phyloP scores from a whole-genome alignment of 2,797 vertebrate genomes.

The Valencia hispanica region DNA sequence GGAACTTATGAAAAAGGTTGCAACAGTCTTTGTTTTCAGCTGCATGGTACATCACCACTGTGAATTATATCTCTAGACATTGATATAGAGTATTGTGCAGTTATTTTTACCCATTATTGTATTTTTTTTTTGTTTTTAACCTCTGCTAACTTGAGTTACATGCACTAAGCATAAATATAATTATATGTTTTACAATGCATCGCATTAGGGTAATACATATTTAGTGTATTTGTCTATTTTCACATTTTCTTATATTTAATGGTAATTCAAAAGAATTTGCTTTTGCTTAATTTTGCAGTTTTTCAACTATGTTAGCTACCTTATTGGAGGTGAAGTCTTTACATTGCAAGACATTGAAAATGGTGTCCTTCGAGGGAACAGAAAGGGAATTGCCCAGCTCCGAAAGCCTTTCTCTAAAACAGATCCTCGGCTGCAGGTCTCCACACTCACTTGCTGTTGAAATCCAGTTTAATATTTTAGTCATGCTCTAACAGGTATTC shows the following conservation, averaged over 20 bases:
- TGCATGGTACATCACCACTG: too few species aligned
- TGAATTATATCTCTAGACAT: too few species aligned
- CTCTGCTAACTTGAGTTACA: too few species aligned
- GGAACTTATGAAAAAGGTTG: too few species aligned
- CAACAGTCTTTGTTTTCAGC: too few species aligned
- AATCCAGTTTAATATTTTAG: constrained; percentile 9
- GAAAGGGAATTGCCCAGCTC: constrained; percentile 82
- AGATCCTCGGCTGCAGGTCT: constrained; percentile 82
- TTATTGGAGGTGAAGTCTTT: constrained; percentile 86
- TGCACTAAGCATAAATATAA: too few species aligned
- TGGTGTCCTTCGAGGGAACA: constrained; percentile 83
- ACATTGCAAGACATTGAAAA: constrained; percentile 87
- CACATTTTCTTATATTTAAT: not conserved
- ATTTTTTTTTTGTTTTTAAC: too few species aligned
- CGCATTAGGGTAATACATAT: too few species aligned
- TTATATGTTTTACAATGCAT: too few species aligned
- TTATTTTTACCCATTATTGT: too few species aligned
- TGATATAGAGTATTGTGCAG: too few species aligned
- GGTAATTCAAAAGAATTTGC: not conserved
- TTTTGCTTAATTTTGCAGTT: constrained; percentile 64
- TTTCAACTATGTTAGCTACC: constrained; percentile 86
- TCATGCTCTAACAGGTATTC: not conserved
- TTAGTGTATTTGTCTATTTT: not conserved
- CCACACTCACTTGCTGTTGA: not conserved
- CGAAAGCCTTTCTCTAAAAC: constrained; percentile 82